Base-by-base conservation (phyloP, 2,797 vertebrate species). In the Toxotes lorentzi region DNA sequence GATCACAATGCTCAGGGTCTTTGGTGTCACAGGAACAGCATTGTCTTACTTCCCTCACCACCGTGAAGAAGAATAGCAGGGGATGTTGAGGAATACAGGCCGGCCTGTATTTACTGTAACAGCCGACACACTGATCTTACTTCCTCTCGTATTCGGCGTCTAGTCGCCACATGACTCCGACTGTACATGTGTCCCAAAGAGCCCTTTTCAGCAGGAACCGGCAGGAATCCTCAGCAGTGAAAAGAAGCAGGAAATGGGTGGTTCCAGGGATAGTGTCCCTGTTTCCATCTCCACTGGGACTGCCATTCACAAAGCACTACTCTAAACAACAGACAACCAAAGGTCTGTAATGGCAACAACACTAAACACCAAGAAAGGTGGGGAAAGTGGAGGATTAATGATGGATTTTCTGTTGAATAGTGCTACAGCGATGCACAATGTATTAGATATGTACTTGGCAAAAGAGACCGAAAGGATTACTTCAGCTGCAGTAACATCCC, bases 21-120 rank as follows among this genome's bases (percentile, higher is more conserved):
- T 53, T 72, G 53, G 78, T 88, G 83, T 87, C 79, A 88, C 54
- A 78, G 86, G 86, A 91, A 89, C 77, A 70, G 45, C 86, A 86
- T 81, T 88, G 89, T 79, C 74, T 76, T 47, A 83, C 79, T 86
- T 86, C 66, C 63, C 50, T 68, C 41, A 60, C 73, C 30, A 24
- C 75, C 78, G 51, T 71, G 56, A 76, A 77, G 68, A 89, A 88
- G 62, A 82, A 82, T 73, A 84, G 69, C 69, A 76, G 63, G 64
- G 73, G 76, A 83, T 71, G 81, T 78, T 84, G 63, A 91, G 77
- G 81, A 84, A 86, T 83, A 85, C 70, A 75, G 47, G 23, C 78
- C 41, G 59, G 66, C 53, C 34, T 59, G 43, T 84, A 81, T 82
- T 85, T 85, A 79, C 77, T 78, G 57, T 73, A 60, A 61, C 45